Evolutionary conservation across 2,797 vertebrate species (phyloP).

Genomic region (Luscinia luscinia): DNA sequence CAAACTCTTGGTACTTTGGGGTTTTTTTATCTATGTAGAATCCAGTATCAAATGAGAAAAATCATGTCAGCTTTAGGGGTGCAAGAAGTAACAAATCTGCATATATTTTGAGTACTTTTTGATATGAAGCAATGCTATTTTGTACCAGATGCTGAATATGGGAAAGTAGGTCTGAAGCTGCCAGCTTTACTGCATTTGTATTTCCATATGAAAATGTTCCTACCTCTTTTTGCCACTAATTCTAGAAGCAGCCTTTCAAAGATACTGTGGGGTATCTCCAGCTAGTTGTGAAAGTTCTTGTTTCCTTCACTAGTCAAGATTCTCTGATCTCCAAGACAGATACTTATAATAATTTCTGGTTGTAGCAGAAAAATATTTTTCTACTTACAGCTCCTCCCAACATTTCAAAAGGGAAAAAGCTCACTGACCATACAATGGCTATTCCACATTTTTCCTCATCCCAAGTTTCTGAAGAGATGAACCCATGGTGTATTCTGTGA

Average conservation of each 20-base stretch:
- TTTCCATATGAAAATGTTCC: neutral
- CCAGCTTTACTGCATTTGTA: neutral
- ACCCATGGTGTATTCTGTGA: neutral
- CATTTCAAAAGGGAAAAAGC: neutral
- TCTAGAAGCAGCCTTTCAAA: neutral
- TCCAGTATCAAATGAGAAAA: neutral
- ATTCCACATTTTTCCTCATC: neutral
- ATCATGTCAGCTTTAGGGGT: neutral
- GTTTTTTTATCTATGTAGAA: neutral
- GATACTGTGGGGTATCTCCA: neutral
- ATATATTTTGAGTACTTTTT: neutral
- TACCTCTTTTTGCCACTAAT: neutral
- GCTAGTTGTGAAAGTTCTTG: neutral
- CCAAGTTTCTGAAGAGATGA: neutral
- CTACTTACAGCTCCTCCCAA: neutral
- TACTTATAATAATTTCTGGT: neutral
- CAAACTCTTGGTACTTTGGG: neutral
- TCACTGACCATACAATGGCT: neutral
- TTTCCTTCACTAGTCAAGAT: neutral
- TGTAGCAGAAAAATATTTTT: neutral
- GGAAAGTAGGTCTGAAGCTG: neutral
- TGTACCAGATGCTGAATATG: neutral
- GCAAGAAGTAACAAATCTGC: neutral
- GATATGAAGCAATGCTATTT: neutral
- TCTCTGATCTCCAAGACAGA: neutral